These are phyloP conservation scores for Sympetrum striolatum DNA, from an alignment of 2,888 invertebrate genomes.

Conservation along the genomic window DNA sequence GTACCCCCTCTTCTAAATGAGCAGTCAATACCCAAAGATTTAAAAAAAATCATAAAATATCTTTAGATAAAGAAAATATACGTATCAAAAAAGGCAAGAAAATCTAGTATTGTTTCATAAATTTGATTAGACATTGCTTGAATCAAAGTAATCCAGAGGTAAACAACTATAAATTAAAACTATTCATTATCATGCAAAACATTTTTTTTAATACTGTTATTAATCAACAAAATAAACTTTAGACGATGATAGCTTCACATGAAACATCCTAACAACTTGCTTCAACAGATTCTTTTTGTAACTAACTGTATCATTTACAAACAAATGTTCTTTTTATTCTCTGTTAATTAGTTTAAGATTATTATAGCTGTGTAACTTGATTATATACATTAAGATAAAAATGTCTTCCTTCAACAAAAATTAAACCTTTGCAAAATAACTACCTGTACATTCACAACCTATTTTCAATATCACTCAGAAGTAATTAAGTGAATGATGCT, in stretches of 20 bases:
- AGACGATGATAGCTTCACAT: background rate
- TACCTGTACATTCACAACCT: slow-evolving; percentile 43
- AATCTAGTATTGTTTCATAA: background rate
- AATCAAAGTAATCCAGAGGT: background rate
- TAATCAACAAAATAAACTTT: background rate
- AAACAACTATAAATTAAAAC: background rate
- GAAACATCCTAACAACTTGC: background rate
- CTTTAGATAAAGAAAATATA: background rate
- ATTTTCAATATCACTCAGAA: slow-evolving; percentile 34
- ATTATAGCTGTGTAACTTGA: background rate
- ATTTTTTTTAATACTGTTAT: background rate
- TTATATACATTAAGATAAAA: slow-evolving; percentile 16
- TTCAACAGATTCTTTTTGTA: background rate
- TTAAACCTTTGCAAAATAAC: slow-evolving; percentile 32
- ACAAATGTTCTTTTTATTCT: background rate
- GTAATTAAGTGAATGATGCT: slow-evolving; percentile 11
- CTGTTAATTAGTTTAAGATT: background rate
- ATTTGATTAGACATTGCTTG: background rate
- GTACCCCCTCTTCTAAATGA: too few relatives aligned
- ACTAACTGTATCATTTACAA: background rate
- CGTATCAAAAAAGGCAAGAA: background rate
- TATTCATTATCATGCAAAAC: background rate
- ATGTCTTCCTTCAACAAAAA: slow-evolving; percentile 17
- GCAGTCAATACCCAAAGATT: background rate
- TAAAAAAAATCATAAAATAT: background rate